phyloP scores from a whole-genome alignment of 2,888 invertebrate genomes.

The Amphipoea oculea region DNA sequence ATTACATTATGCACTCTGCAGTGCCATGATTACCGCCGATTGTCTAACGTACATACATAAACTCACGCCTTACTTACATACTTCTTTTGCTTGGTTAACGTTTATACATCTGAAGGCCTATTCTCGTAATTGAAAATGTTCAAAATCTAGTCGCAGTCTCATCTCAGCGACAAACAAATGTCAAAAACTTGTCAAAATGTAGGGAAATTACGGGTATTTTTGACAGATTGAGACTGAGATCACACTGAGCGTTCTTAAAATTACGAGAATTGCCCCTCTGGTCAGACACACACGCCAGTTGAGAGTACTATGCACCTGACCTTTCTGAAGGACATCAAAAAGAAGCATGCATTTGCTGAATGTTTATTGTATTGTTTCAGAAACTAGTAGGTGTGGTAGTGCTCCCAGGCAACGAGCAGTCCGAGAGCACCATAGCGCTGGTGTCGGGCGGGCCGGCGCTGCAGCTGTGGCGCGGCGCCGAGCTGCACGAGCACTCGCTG shows the following conservation, averaged over 20 bases:
- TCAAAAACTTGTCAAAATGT: no score
- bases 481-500: conserved; percentile 94
- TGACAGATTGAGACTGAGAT: no score
- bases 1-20: background rate
- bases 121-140: no score
- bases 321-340: background rate
- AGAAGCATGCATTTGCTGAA: background rate
- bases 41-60: background rate
- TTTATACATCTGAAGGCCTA: background rate
- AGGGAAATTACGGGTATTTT: no score
- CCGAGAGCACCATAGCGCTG: conserved; percentile 80
- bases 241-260: no score
- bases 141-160: no score
- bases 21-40: background rate
- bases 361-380: conserved; percentile 71
- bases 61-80: background rate
- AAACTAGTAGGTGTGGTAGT: conserved; percentile 93
- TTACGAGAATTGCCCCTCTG: no score
- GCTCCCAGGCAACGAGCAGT: conserved; percentile 82
- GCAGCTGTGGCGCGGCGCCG: conserved; percentile 95
- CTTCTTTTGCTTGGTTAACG: background rate
- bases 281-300: background rate
- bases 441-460: conserved; percentile 93
- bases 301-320: background rate
- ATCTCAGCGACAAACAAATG: no score